A percentile compares a stretch with the other conserved stretches of the same genome.
phyloP scores from a whole-genome alignment of 2,888 invertebrate genomes.

The Volucella zonaria region DNA sequence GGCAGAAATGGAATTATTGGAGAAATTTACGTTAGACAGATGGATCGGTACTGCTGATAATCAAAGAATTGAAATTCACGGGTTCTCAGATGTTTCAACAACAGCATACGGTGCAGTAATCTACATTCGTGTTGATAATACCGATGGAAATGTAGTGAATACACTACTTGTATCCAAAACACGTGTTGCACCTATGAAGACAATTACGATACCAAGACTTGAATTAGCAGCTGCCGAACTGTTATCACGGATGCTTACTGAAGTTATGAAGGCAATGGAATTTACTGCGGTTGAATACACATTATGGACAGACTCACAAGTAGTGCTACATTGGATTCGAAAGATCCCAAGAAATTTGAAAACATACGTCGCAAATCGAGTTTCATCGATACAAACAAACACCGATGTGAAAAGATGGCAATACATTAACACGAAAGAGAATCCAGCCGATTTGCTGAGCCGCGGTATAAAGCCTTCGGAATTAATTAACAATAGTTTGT shows the following conservation, averaged over 20 bases:
- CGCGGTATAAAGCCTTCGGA: no score
- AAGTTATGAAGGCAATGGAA: constrained; percentile 14
- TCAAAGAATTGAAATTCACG: constrained; percentile 68
- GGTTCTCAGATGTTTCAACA: no score
- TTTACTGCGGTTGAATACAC: neutral
- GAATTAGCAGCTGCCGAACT: constrained; percentile 36
- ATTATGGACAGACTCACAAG: constrained; percentile 53
- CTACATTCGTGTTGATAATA: constrained; percentile 57
- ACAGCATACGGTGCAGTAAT: no score
- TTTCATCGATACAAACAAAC: constrained; percentile 17
- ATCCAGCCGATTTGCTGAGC: no score
- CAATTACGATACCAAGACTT: constrained; percentile 43
- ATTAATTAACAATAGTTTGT: no score
- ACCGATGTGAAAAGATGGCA: constrained; percentile 22
- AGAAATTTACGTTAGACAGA: constrained; percentile 7
- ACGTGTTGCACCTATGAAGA: constrained; percentile 47
- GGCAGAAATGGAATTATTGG: constrained; percentile 7
- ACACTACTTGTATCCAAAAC: constrained; percentile 27
- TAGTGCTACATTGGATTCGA: constrained; percentile 24
- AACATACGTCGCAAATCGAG: constrained; percentile 26
- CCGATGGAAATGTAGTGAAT: constrained; percentile 39
- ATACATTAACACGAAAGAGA: no score
- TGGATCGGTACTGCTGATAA: constrained; percentile 71
- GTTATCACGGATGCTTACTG: no score
- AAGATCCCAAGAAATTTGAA: constrained; percentile 34